Conservation (phyloP, 2,113 vertebrate species). For the Ptyas mucosa region DNA sequence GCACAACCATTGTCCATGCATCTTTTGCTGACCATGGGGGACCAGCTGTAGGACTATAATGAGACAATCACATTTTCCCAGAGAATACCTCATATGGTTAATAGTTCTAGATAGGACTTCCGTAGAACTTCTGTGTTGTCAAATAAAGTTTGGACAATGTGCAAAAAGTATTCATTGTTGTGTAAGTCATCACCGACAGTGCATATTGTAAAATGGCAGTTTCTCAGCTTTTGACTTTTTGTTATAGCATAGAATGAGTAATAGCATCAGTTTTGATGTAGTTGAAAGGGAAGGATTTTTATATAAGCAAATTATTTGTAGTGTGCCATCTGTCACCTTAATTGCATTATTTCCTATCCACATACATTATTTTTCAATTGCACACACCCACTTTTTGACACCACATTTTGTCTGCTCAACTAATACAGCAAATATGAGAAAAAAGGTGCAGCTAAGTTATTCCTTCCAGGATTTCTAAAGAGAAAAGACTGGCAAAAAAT, state of each 20-base stretch:
- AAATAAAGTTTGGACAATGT: neutral
- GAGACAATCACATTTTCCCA: neutral
- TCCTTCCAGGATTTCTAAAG: neutral
- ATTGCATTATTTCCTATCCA: neutral
- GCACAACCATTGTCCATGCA: neutral
- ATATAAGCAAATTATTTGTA: neutral
- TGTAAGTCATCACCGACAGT: neutral
- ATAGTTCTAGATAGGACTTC: neutral
- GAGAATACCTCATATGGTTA: neutral
- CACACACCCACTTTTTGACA: constrained; percentile 11
- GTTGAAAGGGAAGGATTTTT: neutral
- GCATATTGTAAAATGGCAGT: neutral
- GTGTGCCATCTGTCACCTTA: neutral
- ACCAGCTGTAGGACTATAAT: neutral
- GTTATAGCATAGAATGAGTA: neutral
- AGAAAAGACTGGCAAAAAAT: neutral
- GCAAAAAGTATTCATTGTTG: neutral
- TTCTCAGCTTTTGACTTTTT: neutral
- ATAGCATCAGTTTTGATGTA: neutral
- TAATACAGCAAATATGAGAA: neutral
- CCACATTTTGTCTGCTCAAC: constrained; percentile 1
- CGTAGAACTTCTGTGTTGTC: neutral
- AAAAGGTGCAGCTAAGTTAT: neutral
- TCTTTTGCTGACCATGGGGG: neutral
- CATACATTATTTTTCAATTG: constrained; percentile 2